Percentiles rank a stretch among this genome's conserved stretches.
Evolutionary conservation across 1,140 invertebrate species (phyloP).

Genomic region (Bombus balteatus): DNA sequence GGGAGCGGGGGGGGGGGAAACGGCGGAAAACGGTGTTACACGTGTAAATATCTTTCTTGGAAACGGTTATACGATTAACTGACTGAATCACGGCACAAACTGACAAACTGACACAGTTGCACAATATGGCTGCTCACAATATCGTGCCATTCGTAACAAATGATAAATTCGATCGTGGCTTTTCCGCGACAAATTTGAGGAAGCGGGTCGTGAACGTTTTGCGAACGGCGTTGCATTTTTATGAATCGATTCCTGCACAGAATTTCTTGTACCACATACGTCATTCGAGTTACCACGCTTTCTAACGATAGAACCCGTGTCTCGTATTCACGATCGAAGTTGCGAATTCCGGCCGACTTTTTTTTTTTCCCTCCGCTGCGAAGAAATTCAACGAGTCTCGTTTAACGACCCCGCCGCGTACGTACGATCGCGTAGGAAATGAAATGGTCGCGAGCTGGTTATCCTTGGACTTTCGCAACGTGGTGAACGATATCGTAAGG

Average conservation of each 20-base stretch:
- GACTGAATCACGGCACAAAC: no score
- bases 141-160: no score
- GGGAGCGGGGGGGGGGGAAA: rapidly evolving
- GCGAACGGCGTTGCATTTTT: conserved; percentile 39
- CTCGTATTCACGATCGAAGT: conserved; percentile 55
- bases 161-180: no score
- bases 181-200: no score
- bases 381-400: conserved; percentile 1
- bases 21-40: no score
- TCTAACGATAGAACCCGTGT: conserved; percentile 67
- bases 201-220: background rate
- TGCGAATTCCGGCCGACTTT: conserved; percentile 43
- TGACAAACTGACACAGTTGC: no score
- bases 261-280: conserved; percentile 68
- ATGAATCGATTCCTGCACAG: conserved; percentile 56
- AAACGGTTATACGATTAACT: no score
- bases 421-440: background rate
- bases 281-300: conserved; percentile 68
- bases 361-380: background rate
- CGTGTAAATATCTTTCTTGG: background rate
- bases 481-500: conserved; percentile 19
- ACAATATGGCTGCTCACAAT: no score
- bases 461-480: conserved; percentile 47
- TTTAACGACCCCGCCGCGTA: background rate
- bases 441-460: conserved; percentile 5